A percentile compares a stretch with the other conserved stretches of the same genome.
Conservation (phyloP, 1,140 invertebrate genomes). For the Leptinotarsa undecemlineata region DNA sequence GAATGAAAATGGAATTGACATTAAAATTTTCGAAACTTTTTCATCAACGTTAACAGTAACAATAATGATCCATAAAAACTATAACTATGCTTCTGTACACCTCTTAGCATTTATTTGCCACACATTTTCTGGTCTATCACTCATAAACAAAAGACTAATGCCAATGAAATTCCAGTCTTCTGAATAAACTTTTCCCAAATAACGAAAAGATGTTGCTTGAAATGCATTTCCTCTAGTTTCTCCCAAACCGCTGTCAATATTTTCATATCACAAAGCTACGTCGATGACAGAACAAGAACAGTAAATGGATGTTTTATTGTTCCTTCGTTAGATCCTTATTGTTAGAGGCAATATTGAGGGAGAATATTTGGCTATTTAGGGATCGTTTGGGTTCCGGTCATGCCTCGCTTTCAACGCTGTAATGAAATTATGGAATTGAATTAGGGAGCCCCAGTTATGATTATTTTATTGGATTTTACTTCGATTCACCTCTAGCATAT, state of each 20-base stretch:
- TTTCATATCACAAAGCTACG: constrained; percentile 15
- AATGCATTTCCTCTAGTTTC: background rate
- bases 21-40: too few species aligned
- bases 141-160: too few species aligned
- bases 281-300: constrained; percentile 29
- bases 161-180: too few species aligned
- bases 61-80: too few species aligned
- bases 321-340: constrained; percentile 25
- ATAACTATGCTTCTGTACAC: too few species aligned
- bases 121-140: too few species aligned
- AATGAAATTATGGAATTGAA: constrained; percentile 32
- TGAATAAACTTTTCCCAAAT: too few species aligned
- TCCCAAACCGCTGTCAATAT: constrained; percentile 29
- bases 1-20: too few species aligned
- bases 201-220: background rate
- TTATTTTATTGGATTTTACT: background rate
- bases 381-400: constrained; percentile 30
- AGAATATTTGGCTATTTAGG: constrained; percentile 31
- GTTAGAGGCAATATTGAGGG: constrained; percentile 28
- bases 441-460: constrained; percentile 9
- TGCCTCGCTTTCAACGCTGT: constrained; percentile 12
- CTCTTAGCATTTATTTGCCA: too few species aligned
- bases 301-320: constrained; percentile 22
- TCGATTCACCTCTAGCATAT: background rate
- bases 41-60: too few species aligned